A percentile compares a stretch with the other conserved stretches of the same genome.
These are phyloP conservation scores for Tipula vernalis DNA, from an alignment of 2,888 invertebrate genomes.

Conservation along the genomic window DNA sequence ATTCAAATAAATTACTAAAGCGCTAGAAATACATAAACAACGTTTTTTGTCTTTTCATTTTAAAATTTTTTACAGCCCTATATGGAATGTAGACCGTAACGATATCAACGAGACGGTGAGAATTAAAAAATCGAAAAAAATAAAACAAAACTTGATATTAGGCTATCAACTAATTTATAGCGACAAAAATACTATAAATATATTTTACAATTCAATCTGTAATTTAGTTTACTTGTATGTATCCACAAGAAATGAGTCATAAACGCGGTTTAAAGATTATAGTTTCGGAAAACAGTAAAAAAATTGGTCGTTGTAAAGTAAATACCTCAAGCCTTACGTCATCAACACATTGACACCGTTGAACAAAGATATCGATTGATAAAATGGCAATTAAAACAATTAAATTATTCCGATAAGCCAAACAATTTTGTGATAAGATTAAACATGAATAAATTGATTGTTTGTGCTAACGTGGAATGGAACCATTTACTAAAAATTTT, in stretches of 20 bases:
- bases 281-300: background rate
- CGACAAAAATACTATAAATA: background rate
- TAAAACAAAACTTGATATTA: background rate
- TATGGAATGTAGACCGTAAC: background rate
- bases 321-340: background rate
- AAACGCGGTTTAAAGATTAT: background rate
- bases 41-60: background rate
- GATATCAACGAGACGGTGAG: background rate
- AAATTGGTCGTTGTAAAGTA: background rate
- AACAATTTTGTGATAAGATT: slow-evolving; percentile 5
- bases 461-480: background rate
- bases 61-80: background rate
- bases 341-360: background rate
- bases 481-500: background rate
- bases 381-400: background rate
- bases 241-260: background rate
- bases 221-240: background rate
- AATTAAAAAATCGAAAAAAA: background rate
- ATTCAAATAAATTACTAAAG: no score
- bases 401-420: background rate
- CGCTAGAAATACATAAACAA: no score
- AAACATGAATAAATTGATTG: slow-evolving; percentile 8
- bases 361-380: background rate
- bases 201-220: background rate
- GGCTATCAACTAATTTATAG: background rate